A percentile compares a stretch with the other conserved stretches of the same genome.
phyloP scores from a whole-genome alignment of 92 coral and sea anemone genomes.

The Actinernus sp. region DNA sequence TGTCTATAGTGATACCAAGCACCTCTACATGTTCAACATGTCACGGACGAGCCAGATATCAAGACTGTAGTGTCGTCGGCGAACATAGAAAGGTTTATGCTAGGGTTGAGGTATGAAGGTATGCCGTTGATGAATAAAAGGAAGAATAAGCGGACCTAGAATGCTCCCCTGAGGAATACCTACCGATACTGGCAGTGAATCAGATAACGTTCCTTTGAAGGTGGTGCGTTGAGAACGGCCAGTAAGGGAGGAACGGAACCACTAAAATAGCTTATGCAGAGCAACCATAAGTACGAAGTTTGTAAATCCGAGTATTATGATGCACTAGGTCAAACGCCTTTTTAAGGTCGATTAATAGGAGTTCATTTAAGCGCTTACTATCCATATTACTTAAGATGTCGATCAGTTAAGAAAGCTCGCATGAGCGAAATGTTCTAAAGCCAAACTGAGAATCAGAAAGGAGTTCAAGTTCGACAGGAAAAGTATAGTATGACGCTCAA shows the following conservation, averaged over 20 bases:
- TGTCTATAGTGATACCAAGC: too few species aligned
- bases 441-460: too few species aligned
- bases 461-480: too few species aligned
- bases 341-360: too few species aligned
- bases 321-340: conserved; percentile 45
- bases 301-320: conserved; percentile 28
- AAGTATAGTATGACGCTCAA: conserved; percentile 47
- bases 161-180: conserved; percentile 52
- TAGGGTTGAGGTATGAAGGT: too few species aligned
- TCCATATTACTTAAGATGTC: conserved; percentile 29
- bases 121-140: conserved; percentile 7
- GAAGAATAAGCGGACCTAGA: conserved; percentile 40
- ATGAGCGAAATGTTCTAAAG: too few species aligned
- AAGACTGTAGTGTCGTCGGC: too few species aligned
- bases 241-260: conserved; percentile 32
- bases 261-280: conserved; percentile 24
- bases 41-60: too few species aligned
- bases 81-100: too few species aligned
- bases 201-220: conserved; percentile 24
- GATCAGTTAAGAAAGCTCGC: conserved; percentile 44
- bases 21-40: too few species aligned
- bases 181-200: conserved; percentile 44
- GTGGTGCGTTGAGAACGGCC: conserved; percentile 34
- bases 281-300: conserved; percentile 43
- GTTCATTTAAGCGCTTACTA: conserved; percentile 22